Conservation (phyloP, 1,140 invertebrate species). For the Octopus sinensis region DNA sequence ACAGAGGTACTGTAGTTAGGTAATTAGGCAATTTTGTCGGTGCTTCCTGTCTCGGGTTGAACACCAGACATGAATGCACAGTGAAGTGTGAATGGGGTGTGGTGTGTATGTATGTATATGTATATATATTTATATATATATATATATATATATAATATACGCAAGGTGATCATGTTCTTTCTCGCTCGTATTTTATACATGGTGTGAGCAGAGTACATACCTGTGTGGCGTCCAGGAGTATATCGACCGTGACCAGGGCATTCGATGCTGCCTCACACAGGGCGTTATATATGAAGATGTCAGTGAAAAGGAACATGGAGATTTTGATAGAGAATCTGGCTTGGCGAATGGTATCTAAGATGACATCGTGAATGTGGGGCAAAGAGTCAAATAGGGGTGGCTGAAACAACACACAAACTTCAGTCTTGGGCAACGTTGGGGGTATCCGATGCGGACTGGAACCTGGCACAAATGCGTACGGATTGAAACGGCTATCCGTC, state of each 20-base stretch:
- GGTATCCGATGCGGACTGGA: background rate
- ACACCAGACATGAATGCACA: too few species aligned
- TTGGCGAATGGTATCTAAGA: background rate
- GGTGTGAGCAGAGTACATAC: background rate
- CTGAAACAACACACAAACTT: background rate
- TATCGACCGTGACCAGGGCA: background rate
- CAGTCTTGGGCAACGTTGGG: background rate
- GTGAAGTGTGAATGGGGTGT: too few species aligned
- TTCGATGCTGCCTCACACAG: background rate
- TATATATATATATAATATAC: too few species aligned
- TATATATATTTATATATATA: too few species aligned
- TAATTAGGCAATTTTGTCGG: too few species aligned
- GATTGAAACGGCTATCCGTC: background rate
- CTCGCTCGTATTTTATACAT: background rate
- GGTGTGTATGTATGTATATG: too few species aligned
- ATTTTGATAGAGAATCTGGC: background rate
- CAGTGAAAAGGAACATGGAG: background rate
- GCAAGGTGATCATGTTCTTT: background rate
- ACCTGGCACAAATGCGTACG: background rate
- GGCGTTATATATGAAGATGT: background rate
- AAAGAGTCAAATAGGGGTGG: background rate
- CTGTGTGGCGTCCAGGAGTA: background rate
- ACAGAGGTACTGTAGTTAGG: too few species aligned
- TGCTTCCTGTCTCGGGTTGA: too few species aligned
- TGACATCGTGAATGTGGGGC: slow-evolving; percentile 1